Evolutionary conservation across 2,113 vertebrate species (phyloP).

Genomic region (Chaenocephalus aceratus): DNA sequence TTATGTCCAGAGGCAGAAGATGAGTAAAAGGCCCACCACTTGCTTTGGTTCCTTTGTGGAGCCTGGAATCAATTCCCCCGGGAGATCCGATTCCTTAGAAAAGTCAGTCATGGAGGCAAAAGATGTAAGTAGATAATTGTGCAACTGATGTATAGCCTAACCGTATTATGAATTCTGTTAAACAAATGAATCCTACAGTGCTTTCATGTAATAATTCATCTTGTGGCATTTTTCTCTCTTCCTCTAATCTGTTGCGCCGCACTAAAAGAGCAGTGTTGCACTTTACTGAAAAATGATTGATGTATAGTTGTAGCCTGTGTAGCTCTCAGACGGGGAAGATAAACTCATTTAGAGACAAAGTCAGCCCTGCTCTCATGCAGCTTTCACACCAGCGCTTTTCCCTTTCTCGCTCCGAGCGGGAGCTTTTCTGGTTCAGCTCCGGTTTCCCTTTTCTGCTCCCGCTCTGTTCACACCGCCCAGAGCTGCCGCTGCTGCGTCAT

Average conservation of each 20-base stretch:
- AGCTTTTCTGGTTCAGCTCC: no score
- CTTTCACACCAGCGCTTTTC: no score
- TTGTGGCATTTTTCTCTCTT: constrained; percentile 34
- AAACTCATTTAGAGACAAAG: constrained; percentile 68
- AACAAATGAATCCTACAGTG: constrained; percentile 54
- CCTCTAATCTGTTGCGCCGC: constrained; percentile 35
- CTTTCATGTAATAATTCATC: constrained; percentile 58
- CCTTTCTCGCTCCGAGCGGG: no score
- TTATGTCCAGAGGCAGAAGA: constrained; percentile 61
- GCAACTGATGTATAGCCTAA: constrained; percentile 60
- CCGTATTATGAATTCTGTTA: constrained; percentile 56
- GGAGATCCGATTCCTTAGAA: no score
- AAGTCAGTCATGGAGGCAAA: constrained; percentile 44
- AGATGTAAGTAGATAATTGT: constrained; percentile 66
- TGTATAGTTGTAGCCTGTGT: constrained; percentile 42
- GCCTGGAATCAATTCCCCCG: no score
- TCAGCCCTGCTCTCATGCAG: constrained; percentile 47
- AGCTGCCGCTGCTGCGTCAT: no score
- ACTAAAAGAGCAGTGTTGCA: constrained; percentile 54
- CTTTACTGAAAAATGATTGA: constrained; percentile 57
- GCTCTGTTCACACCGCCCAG: no score
- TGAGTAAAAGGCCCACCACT: no score
- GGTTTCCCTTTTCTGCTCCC: no score
- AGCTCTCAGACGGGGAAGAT: constrained; percentile 43
- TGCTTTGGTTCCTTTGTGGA: no score